These are phyloP conservation scores for Sebastes ruberrimus DNA, from an alignment of 2,797 vertebrate genomes.

Conservation along the genomic window DNA sequence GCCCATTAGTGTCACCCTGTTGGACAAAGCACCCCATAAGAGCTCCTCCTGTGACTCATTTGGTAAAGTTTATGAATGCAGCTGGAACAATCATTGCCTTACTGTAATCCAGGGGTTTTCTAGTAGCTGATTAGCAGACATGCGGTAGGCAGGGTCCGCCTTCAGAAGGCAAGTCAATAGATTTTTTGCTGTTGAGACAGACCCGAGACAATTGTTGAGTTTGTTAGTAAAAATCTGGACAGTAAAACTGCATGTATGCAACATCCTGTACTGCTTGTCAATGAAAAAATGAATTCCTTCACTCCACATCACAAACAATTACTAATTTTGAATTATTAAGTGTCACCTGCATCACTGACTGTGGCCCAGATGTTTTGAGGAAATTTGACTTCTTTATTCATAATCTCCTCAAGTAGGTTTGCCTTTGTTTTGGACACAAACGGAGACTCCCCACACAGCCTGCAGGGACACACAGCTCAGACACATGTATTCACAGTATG, in stretches of 20 bases:
- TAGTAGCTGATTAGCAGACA: slow-evolving; percentile 84
- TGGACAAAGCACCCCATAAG: slow-evolving; percentile 46
- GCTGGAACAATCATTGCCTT: slow-evolving; percentile 40
- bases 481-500: background rate
- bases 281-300: background rate
- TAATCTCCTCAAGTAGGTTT: slow-evolving; percentile 84
- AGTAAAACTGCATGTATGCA: background rate
- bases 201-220: slow-evolving; percentile 23
- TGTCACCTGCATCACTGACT: slow-evolving; percentile 82
- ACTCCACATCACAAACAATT: background rate
- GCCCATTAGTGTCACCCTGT: slow-evolving; percentile 83
- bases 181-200: slow-evolving; percentile 80
- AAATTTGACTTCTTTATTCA: slow-evolving; percentile 81
- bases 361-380: slow-evolving; percentile 77
- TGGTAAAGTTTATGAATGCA: slow-evolving; percentile 33
- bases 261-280: background rate
- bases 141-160: slow-evolving; percentile 85
- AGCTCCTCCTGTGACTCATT: slow-evolving; percentile 19
- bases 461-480: slow-evolving; percentile 53
- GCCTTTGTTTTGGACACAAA: slow-evolving; percentile 84
- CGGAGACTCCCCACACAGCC: slow-evolving; percentile 86
- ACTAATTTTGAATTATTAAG: background rate
- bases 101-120: slow-evolving; percentile 86
- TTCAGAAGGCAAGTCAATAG: slow-evolving; percentile 83
- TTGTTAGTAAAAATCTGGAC: slow-evolving; percentile 8